Percentiles rank a stretch among this genome's conserved stretches.
Evolutionary conservation across 2,888 invertebrate species (phyloP).

Genomic region (Eupithecia vulgata): DNA sequence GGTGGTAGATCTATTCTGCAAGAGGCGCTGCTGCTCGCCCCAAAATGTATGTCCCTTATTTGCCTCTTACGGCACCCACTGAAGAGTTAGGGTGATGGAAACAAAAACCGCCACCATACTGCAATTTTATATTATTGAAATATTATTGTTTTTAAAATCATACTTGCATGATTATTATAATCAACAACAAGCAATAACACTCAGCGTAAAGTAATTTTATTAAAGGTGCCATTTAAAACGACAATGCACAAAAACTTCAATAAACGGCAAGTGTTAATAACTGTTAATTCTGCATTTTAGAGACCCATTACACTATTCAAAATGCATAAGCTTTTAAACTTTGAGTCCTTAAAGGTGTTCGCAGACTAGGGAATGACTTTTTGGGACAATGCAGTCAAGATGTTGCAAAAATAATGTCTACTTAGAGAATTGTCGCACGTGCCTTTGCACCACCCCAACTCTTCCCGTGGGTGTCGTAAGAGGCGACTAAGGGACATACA

Average conservation of each 20-base stretch:
- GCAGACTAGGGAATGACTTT: neutral
- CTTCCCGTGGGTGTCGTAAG: too few relatives aligned
- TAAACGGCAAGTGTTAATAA: conserved; percentile 21
- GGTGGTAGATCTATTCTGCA: too few relatives aligned
- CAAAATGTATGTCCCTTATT: too few relatives aligned
- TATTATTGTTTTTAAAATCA: neutral
- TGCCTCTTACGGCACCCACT: too few relatives aligned
- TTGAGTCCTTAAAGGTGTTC: neutral
- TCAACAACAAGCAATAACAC: conserved; percentile 11
- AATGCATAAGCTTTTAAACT: conserved; percentile 20
- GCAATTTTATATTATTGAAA: neutral
- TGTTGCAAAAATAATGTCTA: too few relatives aligned
- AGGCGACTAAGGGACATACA: too few relatives aligned
- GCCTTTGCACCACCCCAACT: too few relatives aligned
- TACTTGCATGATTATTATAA: conserved; percentile 4
- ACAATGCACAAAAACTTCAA: conserved; percentile 24
- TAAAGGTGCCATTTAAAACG: conserved; percentile 11
- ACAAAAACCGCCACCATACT: too few relatives aligned
- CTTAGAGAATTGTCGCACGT: too few relatives aligned
- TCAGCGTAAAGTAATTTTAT: conserved; percentile 19
- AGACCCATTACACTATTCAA: conserved; percentile 19
- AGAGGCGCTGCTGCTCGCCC: too few relatives aligned
- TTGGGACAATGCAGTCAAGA: neutral
- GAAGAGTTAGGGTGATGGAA: too few relatives aligned
- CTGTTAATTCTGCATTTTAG: conserved; percentile 29